These are phyloP conservation scores for Euborellia annulipes DNA, from an alignment of 1,140 invertebrate species.

Conservation along the genomic window DNA sequence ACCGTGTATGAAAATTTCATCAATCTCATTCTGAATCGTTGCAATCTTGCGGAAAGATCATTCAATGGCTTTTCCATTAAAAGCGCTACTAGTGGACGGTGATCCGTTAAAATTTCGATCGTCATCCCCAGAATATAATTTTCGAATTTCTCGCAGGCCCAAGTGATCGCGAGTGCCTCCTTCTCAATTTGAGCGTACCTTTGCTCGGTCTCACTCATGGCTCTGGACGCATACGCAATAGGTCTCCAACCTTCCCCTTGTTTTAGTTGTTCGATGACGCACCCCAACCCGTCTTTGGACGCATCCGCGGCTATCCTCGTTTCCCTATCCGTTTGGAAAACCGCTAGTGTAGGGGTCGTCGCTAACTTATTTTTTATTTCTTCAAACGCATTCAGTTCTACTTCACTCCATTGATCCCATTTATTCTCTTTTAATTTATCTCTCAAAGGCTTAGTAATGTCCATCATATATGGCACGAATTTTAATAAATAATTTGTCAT, in stretches of 20 bases:
- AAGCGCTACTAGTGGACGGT: neutral
- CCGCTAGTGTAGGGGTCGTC: conserved; percentile 16
- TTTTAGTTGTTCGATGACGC: conserved; percentile 15
- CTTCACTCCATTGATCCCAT: conserved; percentile 14
- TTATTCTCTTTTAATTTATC: conserved; percentile 17
- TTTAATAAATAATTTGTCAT: conserved; percentile 26
- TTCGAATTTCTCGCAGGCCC: conserved; percentile 12
- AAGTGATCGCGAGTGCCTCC: conserved; percentile 18
- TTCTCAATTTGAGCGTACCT: conserved; percentile 19
- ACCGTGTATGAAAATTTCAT: too few relatives aligned
- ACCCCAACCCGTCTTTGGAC: conserved; percentile 12
- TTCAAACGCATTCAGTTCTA: conserved; percentile 15
- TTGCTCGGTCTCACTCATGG: conserved; percentile 15
- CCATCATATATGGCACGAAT: conserved; percentile 21
- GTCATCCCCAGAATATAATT: conserved; percentile 4
- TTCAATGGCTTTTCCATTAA: neutral
- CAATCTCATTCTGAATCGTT: neutral
- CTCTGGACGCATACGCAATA: conserved; percentile 21
- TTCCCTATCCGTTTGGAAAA: conserved; percentile 16
- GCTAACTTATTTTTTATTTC: conserved; percentile 16
- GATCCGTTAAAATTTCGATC: neutral
- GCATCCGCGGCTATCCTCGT: conserved; percentile 16
- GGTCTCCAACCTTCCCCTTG: conserved; percentile 12
- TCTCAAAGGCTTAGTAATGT: conserved; percentile 15
- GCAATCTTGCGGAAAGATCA: neutral